These are phyloP conservation scores for Cheilosia grossa DNA, from an alignment of 2,888 invertebrate genomes.

Conservation along the genomic window DNA sequence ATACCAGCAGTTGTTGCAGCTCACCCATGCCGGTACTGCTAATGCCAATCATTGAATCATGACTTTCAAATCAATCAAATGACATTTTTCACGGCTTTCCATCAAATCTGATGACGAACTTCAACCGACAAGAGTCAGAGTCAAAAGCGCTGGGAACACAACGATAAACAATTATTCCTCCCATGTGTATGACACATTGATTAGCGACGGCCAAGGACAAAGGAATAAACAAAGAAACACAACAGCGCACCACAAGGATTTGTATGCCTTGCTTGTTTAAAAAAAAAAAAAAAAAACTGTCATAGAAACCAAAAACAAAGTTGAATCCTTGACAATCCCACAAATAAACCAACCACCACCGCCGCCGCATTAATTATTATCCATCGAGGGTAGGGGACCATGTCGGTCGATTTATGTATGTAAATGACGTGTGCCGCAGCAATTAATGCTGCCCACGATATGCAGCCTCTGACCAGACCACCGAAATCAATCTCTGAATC, in stretches of 20 bases:
- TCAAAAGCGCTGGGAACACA: slow-evolving; percentile 62
- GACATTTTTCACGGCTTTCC: slow-evolving; percentile 63
- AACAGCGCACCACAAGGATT: slow-evolving; percentile 41
- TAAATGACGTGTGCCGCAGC: slow-evolving; percentile 73
- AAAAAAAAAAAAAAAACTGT: slow-evolving; percentile 28
- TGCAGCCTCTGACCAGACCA: slow-evolving; percentile 43
- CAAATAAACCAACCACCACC: slow-evolving; percentile 50
- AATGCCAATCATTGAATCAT: slow-evolving; percentile 63
- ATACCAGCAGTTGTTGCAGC: slow-evolving; percentile 67
- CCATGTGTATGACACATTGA: slow-evolving; percentile 72
- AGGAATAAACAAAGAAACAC: slow-evolving; percentile 58
- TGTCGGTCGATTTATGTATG: slow-evolving; percentile 64
- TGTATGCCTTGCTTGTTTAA: slow-evolving; percentile 36
- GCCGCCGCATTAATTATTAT: slow-evolving; percentile 61
- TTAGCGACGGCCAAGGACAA: slow-evolving; percentile 70
- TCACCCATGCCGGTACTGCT: slow-evolving; percentile 60
- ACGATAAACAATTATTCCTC: slow-evolving; percentile 61
- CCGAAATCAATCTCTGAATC: slow-evolving; percentile 36
- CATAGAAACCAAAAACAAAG: slow-evolving; percentile 70
- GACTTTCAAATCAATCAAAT: slow-evolving; percentile 63
- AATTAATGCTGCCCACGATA: slow-evolving; percentile 71
- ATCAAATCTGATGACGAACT: slow-evolving; percentile 65
- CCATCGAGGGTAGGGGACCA: slow-evolving; percentile 51
- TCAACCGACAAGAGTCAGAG: slow-evolving; percentile 20
- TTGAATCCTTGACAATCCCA: slow-evolving; percentile 69